phyloP scores from a whole-genome alignment of 2,113 vertebrate genomes.

The Bambusicola thoracicus region DNA sequence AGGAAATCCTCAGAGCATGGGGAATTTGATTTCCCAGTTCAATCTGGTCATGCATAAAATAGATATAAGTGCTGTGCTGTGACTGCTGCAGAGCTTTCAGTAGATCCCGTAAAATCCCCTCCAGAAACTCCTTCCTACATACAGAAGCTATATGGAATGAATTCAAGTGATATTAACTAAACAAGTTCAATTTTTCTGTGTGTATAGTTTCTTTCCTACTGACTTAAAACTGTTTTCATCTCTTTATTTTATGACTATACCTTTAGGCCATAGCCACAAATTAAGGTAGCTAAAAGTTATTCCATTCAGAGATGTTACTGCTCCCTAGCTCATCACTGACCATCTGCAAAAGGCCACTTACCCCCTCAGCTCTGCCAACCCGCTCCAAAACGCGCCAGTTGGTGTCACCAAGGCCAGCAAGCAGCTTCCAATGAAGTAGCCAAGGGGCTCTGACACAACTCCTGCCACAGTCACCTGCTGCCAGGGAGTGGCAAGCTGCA shows the following conservation, averaged over 20 bases:
- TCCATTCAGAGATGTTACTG: background rate
- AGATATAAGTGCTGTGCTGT: background rate
- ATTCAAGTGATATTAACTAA: background rate
- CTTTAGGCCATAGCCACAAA: background rate
- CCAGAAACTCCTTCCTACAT: background rate
- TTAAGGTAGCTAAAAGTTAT: background rate
- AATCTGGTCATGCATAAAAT: background rate
- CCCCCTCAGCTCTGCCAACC: background rate
- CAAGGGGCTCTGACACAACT: background rate
- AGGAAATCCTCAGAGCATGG: background rate
- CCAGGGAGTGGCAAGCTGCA: background rate
- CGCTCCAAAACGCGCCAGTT: accelerated
- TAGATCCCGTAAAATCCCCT: background rate
- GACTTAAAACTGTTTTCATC: background rate
- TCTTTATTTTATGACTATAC: background rate
- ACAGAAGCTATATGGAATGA: background rate
- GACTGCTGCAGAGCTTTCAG: background rate
- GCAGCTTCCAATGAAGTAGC: background rate
- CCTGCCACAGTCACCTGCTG: background rate
- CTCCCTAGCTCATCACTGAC: background rate
- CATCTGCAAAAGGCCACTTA: background rate
- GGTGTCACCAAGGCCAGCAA: accelerated
- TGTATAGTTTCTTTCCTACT: background rate
- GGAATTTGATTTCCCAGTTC: background rate
- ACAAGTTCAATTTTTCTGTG: background rate